Conservation (phyloP, 2,888 invertebrate genomes). For the Sycophila texana region DNA sequence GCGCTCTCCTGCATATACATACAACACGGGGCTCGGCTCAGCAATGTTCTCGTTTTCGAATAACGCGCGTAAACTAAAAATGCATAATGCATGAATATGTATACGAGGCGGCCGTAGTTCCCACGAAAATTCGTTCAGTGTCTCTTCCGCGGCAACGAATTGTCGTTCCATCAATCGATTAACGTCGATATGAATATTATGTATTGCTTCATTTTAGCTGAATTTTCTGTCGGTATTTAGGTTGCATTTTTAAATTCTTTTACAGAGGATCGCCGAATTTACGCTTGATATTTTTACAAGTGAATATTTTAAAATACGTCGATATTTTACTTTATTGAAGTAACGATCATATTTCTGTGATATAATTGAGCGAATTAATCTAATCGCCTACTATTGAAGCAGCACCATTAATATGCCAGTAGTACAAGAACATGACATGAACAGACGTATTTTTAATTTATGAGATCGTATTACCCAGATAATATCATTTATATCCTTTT, state of each 20-base stretch:
- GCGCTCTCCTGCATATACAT: background rate
- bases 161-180: conserved; percentile 3
- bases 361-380: too few species aligned
- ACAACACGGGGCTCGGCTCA: background rate
- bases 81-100: conserved; percentile 49
- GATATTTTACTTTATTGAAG: too few species aligned
- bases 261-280: background rate
- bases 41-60: conserved; percentile 21
- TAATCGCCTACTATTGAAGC: too few species aligned
- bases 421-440: too few species aligned
- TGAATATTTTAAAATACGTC: too few species aligned
- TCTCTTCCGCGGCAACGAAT: background rate
- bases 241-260: background rate
- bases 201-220: background rate
- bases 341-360: too few species aligned
- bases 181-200: background rate
- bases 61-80: conserved; percentile 48
- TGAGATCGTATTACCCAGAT: too few species aligned
- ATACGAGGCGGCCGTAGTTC: conserved; percentile 2
- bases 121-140: conserved; percentile 4
- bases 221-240: background rate
- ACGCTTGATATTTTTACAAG: too few species aligned
- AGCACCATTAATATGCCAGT: too few species aligned
- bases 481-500: too few species aligned
- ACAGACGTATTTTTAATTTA: too few species aligned